Percentiles rank a stretch among this genome's conserved stretches.
Conservation (phyloP, 2,888 invertebrate genomes). For the Clostera curtula region DNA sequence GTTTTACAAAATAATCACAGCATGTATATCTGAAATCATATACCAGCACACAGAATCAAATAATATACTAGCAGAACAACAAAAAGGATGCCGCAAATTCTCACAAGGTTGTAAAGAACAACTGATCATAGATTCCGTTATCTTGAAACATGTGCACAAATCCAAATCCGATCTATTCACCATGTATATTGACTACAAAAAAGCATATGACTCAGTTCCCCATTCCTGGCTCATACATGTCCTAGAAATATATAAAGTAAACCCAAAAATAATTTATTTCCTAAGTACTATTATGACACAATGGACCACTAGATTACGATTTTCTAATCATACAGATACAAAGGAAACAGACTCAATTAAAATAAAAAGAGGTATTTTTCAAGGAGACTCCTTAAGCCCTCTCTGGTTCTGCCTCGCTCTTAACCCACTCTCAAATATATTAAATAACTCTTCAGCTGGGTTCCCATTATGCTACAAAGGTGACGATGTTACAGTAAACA, state of each 20-base stretch:
- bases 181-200: conserved; percentile 7
- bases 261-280: conserved; percentile 6
- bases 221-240: conserved; percentile 8
- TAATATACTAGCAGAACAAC: too few species aligned
- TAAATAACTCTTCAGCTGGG: conserved; percentile 2
- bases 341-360: conserved; percentile 4
- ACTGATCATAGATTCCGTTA: conserved; percentile 6
- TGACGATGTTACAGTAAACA: background rate
- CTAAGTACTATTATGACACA: conserved; percentile 3
- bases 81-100: too few species aligned
- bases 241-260: conserved; percentile 9
- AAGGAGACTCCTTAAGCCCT: conserved; percentile 10
- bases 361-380: conserved; percentile 9
- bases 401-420: conserved; percentile 12
- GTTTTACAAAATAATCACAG: conserved; percentile 2
- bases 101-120: conserved; percentile 10
- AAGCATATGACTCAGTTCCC: too few species aligned
- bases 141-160: conserved; percentile 1
- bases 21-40: conserved; percentile 2
- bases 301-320: conserved; percentile 6
- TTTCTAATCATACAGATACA: background rate
- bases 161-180: conserved; percentile 3
- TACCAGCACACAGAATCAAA: too few species aligned
- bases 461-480: background rate
- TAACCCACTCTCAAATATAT: conserved; percentile 7